Conservation (phyloP, 2,888 invertebrate genomes). For the Nudaria mundana region DNA sequence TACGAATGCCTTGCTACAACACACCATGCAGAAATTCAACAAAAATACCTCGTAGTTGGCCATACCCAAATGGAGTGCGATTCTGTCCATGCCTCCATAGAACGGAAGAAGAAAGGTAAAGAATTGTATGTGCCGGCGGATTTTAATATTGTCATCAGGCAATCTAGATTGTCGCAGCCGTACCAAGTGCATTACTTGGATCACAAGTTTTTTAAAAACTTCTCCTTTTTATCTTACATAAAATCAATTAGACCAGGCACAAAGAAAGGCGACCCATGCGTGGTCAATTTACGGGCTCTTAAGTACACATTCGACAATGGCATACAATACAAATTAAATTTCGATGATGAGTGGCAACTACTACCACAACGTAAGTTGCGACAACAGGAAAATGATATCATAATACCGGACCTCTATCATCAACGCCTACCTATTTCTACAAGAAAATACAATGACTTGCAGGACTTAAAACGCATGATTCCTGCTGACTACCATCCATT, state of each 20-base stretch:
- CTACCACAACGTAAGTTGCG: neutral
- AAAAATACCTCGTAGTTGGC: constrained; percentile 37
- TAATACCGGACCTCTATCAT: neutral
- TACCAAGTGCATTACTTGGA: neutral
- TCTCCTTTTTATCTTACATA: neutral
- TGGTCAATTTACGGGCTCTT: neutral
- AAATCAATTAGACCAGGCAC: neutral
- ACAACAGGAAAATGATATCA: too few species aligned
- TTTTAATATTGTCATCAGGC: neutral
- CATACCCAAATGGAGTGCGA: constrained; percentile 45
- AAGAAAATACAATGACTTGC: constrained; percentile 2
- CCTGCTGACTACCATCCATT: constrained; percentile 2
- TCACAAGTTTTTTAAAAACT: too few species aligned
- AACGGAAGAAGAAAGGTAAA: constrained; percentile 20
- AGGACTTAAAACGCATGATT: constrained; percentile 3
- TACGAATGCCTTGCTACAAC: constrained; percentile 1
- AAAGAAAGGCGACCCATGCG: neutral
- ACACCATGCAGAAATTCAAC: constrained; percentile 9
- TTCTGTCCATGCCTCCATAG: constrained; percentile 34
- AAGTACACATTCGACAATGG: neutral
- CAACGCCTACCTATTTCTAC: constrained; percentile 1
- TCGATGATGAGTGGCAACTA: neutral
- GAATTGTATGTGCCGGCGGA: neutral
- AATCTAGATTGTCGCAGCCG: neutral
- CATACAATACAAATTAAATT: neutral